Percentiles rank a stretch among this genome's conserved stretches.
Conservation (phyloP, 2,888 invertebrate species). For the Helleia helle region DNA sequence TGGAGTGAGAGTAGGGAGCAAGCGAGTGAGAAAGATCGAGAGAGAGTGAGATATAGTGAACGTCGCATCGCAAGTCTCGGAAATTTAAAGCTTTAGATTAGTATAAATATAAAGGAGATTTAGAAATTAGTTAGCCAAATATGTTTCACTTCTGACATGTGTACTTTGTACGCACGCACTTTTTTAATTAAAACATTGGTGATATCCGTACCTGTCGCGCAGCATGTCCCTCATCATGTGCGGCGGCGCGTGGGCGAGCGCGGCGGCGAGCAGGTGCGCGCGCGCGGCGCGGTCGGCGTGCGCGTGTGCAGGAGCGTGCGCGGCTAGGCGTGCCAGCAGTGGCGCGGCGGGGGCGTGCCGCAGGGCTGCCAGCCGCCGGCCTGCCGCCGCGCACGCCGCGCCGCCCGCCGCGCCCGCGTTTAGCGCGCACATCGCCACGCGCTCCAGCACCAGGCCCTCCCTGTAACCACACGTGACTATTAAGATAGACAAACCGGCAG, state of each 20-base stretch:
- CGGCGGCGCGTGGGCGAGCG: conserved; percentile 28
- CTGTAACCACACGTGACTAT: conserved; percentile 22
- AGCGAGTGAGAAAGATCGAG: no score
- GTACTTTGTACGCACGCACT: no score
- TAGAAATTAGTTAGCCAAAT: no score
- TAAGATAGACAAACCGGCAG: no score
- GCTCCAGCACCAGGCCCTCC: conserved; percentile 42
- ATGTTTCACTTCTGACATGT: no score
- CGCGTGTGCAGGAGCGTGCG: conserved; percentile 32
- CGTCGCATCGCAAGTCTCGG: no score
- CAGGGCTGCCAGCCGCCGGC: conserved; percentile 37
- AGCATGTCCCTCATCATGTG: conserved; percentile 31
- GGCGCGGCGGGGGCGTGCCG: conserved; percentile 29
- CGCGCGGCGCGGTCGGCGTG: conserved; percentile 37
- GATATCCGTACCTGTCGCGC: conserved; percentile 33
- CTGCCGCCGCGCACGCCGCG: conserved; percentile 33
- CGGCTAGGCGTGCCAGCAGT: conserved; percentile 31
- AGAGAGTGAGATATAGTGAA: no score
- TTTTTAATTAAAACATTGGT: no score
- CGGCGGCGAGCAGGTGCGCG: conserved; percentile 39
- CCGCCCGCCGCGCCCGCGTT: conserved; percentile 26
- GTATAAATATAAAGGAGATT: no score
- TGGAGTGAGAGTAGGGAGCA: no score
- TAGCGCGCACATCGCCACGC: conserved; percentile 32
- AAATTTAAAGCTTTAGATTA: no score